phyloP scores from a whole-genome alignment of 2,888 invertebrate genomes.

The Mesorhabditis sp. region DNA sequence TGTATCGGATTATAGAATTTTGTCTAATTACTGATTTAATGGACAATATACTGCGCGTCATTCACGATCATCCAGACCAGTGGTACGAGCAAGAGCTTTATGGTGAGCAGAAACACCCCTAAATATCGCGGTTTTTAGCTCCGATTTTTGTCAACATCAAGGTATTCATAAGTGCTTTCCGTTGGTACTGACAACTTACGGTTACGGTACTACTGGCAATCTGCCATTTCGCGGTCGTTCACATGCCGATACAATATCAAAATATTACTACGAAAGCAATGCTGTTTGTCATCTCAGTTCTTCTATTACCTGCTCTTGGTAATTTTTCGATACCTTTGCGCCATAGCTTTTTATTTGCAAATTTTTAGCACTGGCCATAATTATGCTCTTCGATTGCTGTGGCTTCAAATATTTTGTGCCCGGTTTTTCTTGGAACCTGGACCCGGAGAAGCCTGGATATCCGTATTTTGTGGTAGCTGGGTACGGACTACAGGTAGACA shows the following conservation, averaged over 20 bases:
- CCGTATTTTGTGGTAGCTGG: not conserved
- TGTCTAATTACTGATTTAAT: not conserved
- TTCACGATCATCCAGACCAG: not conserved
- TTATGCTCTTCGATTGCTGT: not conserved
- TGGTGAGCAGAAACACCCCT: not conserved
- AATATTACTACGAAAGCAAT: not conserved
- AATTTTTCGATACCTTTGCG: not conserved
- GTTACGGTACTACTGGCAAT: not conserved
- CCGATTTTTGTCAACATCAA: not conserved
- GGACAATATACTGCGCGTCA: not conserved
- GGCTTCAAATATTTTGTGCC: not conserved
- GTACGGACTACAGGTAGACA: not conserved
- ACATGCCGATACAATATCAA: not conserved
- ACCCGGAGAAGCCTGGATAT: not conserved
- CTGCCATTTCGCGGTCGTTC: not conserved
- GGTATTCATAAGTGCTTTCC: not conserved
- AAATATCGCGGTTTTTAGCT: not conserved
- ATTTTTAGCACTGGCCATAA: not conserved
- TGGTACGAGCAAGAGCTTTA: not conserved
- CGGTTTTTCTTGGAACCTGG: not conserved
- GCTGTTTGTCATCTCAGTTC: not conserved
- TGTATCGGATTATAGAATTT: not conserved
- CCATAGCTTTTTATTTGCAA: no score
- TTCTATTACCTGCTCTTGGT: not conserved
- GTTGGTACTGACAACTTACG: not conserved